Evolutionary conservation across 2,797 vertebrate genomes (phyloP).

Genomic region (Cirrhinus mrigala): DNA sequence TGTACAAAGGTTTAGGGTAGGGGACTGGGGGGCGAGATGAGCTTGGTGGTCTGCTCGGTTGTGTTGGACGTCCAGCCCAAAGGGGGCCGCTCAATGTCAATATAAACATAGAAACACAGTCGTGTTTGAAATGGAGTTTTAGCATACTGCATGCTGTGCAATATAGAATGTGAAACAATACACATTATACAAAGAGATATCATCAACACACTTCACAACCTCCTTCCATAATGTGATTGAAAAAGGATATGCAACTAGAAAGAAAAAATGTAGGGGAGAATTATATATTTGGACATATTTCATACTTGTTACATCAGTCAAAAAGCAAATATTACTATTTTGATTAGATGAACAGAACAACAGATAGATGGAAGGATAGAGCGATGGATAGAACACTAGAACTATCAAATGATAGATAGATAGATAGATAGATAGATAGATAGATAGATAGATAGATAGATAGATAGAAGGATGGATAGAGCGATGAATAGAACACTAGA

Average conservation of each 20-base stretch:
- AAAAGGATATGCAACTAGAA: background rate
- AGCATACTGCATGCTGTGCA: background rate
- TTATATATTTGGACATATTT: background rate
- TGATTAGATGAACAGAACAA: background rate
- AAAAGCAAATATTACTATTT: background rate
- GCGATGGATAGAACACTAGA: too few species aligned
- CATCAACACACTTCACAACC: background rate
- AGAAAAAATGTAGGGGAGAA: background rate
- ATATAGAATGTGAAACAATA: background rate
- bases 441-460: background rate
- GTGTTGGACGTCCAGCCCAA: background rate
- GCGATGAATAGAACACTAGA: too few species aligned
- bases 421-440: background rate
- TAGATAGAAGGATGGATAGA: background rate
- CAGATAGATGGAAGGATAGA: background rate
- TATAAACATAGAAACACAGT: background rate
- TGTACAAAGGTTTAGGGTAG: background rate
- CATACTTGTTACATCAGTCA: background rate
- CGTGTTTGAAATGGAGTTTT: background rate
- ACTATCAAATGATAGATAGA: background rate
- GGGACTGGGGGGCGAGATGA: background rate
- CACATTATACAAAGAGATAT: background rate
- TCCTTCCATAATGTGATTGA: background rate
- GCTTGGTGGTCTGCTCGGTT: constrained; percentile 24
- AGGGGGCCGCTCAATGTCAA: background rate